Conservation (phyloP, 2,113 vertebrate species). For the Gymnogyps californianus region DNA sequence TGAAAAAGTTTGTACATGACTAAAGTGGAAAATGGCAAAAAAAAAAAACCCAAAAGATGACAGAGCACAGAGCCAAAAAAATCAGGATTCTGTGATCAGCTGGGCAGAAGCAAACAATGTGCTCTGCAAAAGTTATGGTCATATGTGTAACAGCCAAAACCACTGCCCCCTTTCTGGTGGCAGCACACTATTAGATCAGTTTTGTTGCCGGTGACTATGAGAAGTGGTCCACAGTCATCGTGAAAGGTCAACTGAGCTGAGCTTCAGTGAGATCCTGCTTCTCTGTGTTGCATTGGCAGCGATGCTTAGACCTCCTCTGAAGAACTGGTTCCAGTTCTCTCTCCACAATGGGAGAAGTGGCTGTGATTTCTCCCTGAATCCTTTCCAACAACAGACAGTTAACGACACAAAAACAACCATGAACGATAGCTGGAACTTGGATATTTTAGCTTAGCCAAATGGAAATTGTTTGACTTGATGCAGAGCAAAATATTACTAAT, state of each 20-base stretch:
- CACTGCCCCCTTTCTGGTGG: neutral
- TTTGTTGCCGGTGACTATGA: neutral
- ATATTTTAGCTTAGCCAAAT: neutral
- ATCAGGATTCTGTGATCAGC: neutral
- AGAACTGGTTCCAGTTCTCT: neutral
- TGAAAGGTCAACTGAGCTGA: neutral
- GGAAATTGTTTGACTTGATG: neutral
- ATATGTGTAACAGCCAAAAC: neutral
- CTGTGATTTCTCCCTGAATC: neutral
- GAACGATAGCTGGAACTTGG: neutral
- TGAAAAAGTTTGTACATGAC: neutral
- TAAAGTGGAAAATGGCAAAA: neutral
- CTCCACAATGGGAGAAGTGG: neutral
- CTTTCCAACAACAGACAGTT: neutral
- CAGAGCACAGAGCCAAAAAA: neutral
- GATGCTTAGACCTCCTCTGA: neutral
- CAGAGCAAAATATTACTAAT: neutral
- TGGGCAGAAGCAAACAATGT: neutral
- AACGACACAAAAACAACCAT: neutral
- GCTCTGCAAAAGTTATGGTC: neutral
- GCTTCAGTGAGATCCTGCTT: neutral
- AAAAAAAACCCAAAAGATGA: neutral
- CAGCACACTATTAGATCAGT: neutral
- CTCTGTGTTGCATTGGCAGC: neutral
- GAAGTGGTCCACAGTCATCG: fast-evolving